phyloP scores from a whole-genome alignment of 2,797 vertebrate species.

The Morus bassanus region DNA sequence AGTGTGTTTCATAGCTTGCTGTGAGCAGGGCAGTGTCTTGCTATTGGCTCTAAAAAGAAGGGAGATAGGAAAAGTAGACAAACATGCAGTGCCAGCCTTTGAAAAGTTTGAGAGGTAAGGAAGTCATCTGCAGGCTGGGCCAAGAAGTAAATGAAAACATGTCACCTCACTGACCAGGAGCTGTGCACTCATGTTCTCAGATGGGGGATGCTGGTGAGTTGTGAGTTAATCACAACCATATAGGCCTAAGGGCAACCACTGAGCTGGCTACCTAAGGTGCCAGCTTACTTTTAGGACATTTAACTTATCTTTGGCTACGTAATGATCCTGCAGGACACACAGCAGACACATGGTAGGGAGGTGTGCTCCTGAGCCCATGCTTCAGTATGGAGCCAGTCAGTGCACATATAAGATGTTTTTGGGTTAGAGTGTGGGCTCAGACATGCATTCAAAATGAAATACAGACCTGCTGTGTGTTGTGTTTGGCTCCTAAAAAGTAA shows the following conservation, averaged over 20 bases:
- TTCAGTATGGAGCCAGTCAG: background rate
- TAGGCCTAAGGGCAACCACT: background rate
- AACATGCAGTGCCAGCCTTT: background rate
- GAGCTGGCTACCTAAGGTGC: fast-evolving
- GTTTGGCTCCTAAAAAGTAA: background rate
- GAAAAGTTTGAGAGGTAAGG: background rate
- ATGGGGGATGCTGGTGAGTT: background rate
- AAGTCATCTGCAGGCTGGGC: fast-evolving
- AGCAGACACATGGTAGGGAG: background rate
- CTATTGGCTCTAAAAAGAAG: background rate
- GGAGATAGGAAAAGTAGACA: background rate
- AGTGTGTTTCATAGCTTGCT: background rate
- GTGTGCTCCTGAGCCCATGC: background rate
- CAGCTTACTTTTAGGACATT: background rate
- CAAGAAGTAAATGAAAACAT: background rate
- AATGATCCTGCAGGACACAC: background rate
- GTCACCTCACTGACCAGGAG: background rate
- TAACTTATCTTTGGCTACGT: background rate
- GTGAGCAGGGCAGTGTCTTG: background rate
- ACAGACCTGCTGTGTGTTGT: background rate
- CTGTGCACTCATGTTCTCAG: background rate
- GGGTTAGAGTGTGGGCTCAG: background rate
- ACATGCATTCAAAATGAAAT: background rate
- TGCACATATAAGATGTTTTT: background rate
- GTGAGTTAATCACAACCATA: background rate